phyloP scores from a whole-genome alignment of 1,140 invertebrate genomes.

The Coboldia fuscipes region DNA sequence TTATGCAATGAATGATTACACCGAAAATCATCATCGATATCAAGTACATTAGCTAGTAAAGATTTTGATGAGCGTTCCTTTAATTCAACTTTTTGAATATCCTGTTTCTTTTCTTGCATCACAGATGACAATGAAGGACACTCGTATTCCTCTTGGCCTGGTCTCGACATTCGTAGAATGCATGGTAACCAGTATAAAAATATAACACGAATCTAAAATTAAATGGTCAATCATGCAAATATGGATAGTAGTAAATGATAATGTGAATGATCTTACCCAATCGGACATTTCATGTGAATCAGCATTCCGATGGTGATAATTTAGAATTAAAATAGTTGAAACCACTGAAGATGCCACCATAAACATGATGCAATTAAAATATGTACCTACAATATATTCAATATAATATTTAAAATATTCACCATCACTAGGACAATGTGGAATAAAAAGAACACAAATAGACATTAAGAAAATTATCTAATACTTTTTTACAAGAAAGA shows the following conservation, averaged over 20 bases:
- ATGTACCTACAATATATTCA: neutral
- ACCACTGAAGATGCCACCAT: constrained; percentile 98
- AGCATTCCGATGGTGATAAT: constrained; percentile 95
- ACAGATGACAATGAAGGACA: constrained; percentile 31
- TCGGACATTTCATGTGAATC: constrained; percentile 96
- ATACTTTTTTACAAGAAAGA: no score
- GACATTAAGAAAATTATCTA: no score
- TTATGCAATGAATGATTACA: constrained; percentile 27
- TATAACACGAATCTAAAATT: constrained; percentile 63
- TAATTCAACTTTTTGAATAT: constrained; percentile 20
- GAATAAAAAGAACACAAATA: no score
- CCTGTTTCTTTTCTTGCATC: constrained; percentile 31
- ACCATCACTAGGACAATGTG: no score
- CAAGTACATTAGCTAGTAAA: constrained; percentile 81
- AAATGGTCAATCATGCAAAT: constrained; percentile 2
- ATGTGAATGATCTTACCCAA: constrained; percentile 47
- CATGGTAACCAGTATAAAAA: constrained; percentile 94
- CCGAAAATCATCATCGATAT: constrained; percentile 80
- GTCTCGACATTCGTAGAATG: constrained; percentile 83
- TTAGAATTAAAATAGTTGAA: constrained; percentile 95
- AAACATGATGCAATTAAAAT: constrained; percentile 1
- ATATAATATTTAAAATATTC: no score
- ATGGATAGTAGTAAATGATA: neutral
- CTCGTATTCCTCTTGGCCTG: constrained; percentile 35
- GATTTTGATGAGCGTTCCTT: constrained; percentile 50